phyloP scores from a whole-genome alignment of 2,888 invertebrate species.

The Catocala sponsa region DNA sequence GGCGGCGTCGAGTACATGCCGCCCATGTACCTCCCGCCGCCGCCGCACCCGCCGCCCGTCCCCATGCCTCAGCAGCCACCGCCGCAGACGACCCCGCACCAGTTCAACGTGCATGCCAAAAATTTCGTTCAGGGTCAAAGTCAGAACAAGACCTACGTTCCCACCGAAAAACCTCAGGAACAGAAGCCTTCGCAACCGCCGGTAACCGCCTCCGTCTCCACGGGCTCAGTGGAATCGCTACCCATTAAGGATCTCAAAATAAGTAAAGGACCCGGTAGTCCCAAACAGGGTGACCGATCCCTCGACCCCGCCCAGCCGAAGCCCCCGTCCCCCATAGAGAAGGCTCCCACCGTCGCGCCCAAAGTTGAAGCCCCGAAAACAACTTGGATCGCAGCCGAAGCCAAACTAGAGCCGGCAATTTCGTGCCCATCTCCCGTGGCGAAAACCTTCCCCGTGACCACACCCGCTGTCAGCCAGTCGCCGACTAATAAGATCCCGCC shows the following conservation, averaged over 20 bases:
- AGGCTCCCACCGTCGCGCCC: conserved; percentile 56
- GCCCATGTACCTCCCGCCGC: conserved; percentile 78
- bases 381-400: conserved; percentile 69
- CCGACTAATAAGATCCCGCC: conserved; percentile 68
- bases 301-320: conserved; percentile 60
- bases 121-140: conserved; percentile 83
- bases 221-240: conserved; percentile 68
- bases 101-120: conserved; percentile 85
- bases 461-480: conserved; percentile 60
- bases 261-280: conserved; percentile 71
- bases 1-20: conserved; percentile 79
- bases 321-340: conserved; percentile 63
- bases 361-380: conserved; percentile 74
- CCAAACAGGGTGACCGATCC: conserved; percentile 71
- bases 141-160: conserved; percentile 62
- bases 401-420: conserved; percentile 52
- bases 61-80: conserved; percentile 70
- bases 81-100: conserved; percentile 71
- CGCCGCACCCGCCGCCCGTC: conserved; percentile 71
- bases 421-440: conserved; percentile 51
- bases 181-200: conserved; percentile 60
- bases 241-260: conserved; percentile 83
- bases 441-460: conserved; percentile 70
- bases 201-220: conserved; percentile 57
- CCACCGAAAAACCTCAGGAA: conserved; percentile 70